Percentiles rank a stretch among this genome's conserved stretches.
Evolutionary conservation across 2,113 vertebrate species (phyloP).

Genomic region (Eclectus roratus): DNA sequence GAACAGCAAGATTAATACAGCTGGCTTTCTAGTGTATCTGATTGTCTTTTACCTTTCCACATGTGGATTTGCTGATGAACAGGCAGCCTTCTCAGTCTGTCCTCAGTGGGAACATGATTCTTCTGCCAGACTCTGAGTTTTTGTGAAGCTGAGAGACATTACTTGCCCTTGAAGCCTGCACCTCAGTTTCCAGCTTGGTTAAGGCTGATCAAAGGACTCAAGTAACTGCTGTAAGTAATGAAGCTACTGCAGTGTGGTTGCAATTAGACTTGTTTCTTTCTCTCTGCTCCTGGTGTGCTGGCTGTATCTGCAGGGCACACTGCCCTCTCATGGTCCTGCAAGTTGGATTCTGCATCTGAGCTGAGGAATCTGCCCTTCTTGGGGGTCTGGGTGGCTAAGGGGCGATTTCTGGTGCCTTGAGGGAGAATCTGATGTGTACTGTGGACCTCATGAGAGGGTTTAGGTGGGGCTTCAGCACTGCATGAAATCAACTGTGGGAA

Average conservation of each 20-base stretch:
- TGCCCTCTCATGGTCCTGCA: slow-evolving; percentile 35
- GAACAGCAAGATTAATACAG: neutral
- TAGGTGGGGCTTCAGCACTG: neutral
- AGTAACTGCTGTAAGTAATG: neutral
- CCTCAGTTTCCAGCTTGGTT: neutral
- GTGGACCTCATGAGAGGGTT: neutral
- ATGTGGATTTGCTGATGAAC: neutral
- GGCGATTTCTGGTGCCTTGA: neutral
- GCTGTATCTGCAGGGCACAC: neutral
- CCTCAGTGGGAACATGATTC: neutral
- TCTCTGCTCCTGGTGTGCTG: neutral
- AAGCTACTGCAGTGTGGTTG: neutral
- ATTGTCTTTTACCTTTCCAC: neutral
- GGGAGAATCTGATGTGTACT: neutral
- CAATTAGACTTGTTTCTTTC: neutral
- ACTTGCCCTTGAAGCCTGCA: neutral
- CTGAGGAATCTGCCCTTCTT: neutral
- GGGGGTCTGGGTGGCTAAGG: neutral
- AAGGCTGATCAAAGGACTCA: neutral
- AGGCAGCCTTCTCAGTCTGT: neutral
- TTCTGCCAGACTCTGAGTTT: neutral
- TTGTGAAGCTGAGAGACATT: neutral
- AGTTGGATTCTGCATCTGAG: neutral
- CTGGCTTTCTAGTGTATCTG: neutral
- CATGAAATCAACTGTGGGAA: neutral